phyloP scores from a whole-genome alignment of 2,113 vertebrate species.

The Petaurus breviceps region DNA sequence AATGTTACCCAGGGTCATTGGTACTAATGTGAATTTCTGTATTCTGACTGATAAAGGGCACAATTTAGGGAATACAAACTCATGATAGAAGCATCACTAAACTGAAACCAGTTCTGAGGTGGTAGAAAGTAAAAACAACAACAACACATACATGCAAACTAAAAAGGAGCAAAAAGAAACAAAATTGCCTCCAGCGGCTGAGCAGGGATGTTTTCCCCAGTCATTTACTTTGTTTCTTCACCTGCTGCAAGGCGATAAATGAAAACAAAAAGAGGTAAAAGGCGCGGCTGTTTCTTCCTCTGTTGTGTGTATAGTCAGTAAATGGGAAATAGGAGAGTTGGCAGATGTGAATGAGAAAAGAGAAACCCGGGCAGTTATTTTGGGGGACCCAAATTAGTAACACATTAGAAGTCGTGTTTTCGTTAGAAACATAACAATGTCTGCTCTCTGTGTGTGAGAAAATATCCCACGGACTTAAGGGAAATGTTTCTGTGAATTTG shows the following conservation, averaged over 20 bases:
- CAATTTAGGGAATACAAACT: background rate
- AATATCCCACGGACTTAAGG: background rate
- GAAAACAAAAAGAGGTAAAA: slow-evolving; percentile 7
- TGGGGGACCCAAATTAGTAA: slow-evolving; percentile 50
- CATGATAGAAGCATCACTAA: slow-evolving; percentile 12
- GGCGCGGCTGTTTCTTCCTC: background rate
- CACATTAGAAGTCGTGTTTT: background rate
- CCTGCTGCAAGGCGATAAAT: slow-evolving; percentile 29
- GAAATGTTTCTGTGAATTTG: rapidly evolving
- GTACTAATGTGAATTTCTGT: background rate
- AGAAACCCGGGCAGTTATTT: background rate
- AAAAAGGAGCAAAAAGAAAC: background rate
- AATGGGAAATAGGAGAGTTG: background rate
- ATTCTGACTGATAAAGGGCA: background rate
- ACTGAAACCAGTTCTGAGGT: background rate
- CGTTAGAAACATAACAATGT: background rate
- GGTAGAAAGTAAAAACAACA: background rate
- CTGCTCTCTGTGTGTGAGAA: background rate
- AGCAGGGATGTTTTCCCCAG: background rate
- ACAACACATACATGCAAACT: slow-evolving; percentile 2
- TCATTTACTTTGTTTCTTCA: slow-evolving; percentile 5
- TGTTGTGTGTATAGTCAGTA: background rate
- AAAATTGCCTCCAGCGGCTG: background rate
- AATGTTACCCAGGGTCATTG: background rate
- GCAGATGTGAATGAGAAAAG: slow-evolving; percentile 23